Base-by-base conservation (phyloP, 1,140 invertebrate species). In the Eurosta solidaginis region DNA sequence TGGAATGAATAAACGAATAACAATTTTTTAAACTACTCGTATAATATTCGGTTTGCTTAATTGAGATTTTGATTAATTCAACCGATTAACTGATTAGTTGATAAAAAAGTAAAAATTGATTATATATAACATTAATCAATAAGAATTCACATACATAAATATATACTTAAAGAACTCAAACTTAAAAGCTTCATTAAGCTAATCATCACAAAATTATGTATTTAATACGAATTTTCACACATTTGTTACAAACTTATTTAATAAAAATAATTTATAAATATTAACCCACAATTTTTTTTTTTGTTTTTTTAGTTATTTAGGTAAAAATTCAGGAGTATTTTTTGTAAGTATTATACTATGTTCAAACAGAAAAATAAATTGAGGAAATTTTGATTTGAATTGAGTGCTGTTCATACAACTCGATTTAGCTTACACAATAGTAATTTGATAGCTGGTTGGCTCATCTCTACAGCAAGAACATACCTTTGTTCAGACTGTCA, bases 201-300 rank as follows among this genome's bases (percentile, higher is more conserved):
- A 63, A 52, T 22, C n/a, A 52, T 52, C 49, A 52, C 49, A 52
- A 52, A 52, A 52, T 52, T 49, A 17, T 17, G 17, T n/a, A 49
- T 2, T 49, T 22, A 29, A 54, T 27, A 12, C 14, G 27, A 25
- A 54, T 54, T 12, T 17, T 22, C 50, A 27, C 10, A 20, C 22
- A 27, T 29, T 20, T 54, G 27, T 20, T 33, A 68, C 22, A 36
- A 4, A 42, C 14, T 40, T 40, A 1, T 68, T 68, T 4, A 49
- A 49, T 22, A 68, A 42, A 33, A 68, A 40, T n/a, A 68, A 40
- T 75, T 75, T 45, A 29, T 14, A 47, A 45, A 47, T 3, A 45
- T n/a, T n/a, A n/a, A n/a, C n/a, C n/a, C n/a, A n/a, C 44, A 75
- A 75, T 47, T 36, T 4, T 75, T 47, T 14, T 33, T 75, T 75